A percentile compares a stretch with the other conserved stretches of the same genome.
Evolutionary conservation across 2,888 invertebrate species (phyloP).

Genomic region (Sicus ferrugineus): DNA sequence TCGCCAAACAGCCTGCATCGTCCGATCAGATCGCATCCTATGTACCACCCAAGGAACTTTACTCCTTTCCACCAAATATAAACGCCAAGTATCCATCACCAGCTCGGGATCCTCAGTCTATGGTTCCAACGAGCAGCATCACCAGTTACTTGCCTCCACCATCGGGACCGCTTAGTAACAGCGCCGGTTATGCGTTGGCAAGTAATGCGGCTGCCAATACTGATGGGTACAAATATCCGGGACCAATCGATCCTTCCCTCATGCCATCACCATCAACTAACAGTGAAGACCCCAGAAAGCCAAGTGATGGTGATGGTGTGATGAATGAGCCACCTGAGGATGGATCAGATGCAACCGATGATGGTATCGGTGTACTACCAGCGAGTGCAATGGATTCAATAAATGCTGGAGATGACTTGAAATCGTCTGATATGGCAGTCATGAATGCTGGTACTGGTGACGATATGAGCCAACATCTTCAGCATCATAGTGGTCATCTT

Average conservation of each 20-base stretch:
- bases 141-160: constrained; percentile 60
- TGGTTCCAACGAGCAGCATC: constrained; percentile 50
- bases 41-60: constrained; percentile 53
- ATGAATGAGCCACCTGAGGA: constrained; percentile 33
- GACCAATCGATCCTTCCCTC: constrained; percentile 48
- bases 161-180: constrained; percentile 51
- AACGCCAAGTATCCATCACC: constrained; percentile 58
- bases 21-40: constrained; percentile 52
- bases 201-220: background rate
- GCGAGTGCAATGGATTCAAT: constrained; percentile 53
- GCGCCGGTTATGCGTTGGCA: constrained; percentile 45
- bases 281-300: constrained; percentile 13
- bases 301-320: constrained; percentile 46
- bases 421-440: constrained; percentile 31
- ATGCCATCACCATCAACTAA: constrained; percentile 37
- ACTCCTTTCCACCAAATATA: constrained; percentile 61
- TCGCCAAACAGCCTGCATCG: constrained; percentile 44
- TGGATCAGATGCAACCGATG: constrained; percentile 43
- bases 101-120: constrained; percentile 51
- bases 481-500: constrained; percentile 44
- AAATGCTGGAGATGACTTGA: constrained; percentile 36
- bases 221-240: constrained; percentile 49
- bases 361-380: constrained; percentile 53
- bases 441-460: constrained; percentile 16
- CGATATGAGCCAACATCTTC: constrained; percentile 36